Conservation (phyloP, 1,140 invertebrate genomes). For the Apis mellifera region DNA sequence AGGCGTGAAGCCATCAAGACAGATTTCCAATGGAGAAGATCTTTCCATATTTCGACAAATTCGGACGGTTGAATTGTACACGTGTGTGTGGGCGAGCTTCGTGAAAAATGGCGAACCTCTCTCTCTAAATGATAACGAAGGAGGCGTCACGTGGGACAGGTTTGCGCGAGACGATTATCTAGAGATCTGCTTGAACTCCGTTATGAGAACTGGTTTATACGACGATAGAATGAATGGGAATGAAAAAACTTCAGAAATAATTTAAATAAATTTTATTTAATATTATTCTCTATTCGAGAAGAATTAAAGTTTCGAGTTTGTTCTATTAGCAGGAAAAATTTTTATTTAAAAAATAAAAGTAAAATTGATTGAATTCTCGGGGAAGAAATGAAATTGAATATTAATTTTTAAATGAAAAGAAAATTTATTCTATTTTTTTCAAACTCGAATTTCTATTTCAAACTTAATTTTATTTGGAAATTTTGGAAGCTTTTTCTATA, state of each 20-base stretch:
- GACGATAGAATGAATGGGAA: constrained; percentile 80
- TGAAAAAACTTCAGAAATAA: constrained; percentile 78
- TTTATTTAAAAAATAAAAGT: too few species aligned
- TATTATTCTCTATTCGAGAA: background rate
- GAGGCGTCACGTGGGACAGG: constrained; percentile 81
- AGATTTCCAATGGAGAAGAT: constrained; percentile 82
- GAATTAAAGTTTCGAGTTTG: too few species aligned
- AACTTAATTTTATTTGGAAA: too few species aligned
- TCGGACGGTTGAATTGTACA: constrained; percentile 72
- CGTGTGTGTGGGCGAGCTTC: constrained; percentile 75
- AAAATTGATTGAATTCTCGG: too few species aligned
- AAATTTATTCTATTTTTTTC: too few species aligned
- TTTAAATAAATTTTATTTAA: background rate
- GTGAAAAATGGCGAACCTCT: constrained; percentile 72
- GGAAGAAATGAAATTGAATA: too few species aligned
- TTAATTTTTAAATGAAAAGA: too few species aligned
- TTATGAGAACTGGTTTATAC: constrained; percentile 80
- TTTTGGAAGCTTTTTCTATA: too few species aligned
- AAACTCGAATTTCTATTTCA: too few species aligned
- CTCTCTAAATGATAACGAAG: background rate
- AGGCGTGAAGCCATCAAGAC: constrained; percentile 81
- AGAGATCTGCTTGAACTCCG: constrained; percentile 80
- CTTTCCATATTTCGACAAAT: constrained; percentile 60
- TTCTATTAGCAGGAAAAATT: too few species aligned
- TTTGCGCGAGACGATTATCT: constrained; percentile 82